Evolutionary conservation across 2,797 vertebrate genomes (phyloP), one percentile per base, ranked within the genome.

Genomic region (Darevskia mixta): DNA sequence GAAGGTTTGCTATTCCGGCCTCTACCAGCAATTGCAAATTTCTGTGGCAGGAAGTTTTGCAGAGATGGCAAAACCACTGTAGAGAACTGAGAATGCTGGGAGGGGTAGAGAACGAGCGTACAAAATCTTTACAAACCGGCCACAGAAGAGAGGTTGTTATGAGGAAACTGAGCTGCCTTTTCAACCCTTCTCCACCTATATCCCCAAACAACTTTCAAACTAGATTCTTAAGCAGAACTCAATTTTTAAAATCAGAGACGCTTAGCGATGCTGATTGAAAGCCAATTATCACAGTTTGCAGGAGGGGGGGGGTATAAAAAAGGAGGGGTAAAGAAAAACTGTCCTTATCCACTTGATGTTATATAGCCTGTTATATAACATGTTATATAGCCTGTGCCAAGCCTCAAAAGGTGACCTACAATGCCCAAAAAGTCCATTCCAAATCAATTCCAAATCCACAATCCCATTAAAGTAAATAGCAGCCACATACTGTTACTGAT

Each of bases 11-110:
- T 38, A 20, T 32, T 73, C 25, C 41, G 38, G 29, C 38, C 55
- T 10, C 45, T 25, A 45, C 20, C 25, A 69, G n/a, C 38, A 35
- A 35, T 45, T 85, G 83, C 71, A 88, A 78, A 75, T 80, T 83
- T 73, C 71, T 88, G 82, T 25, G 79, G 79, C 84, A 86, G 88
- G 88, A 89, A 86, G 88, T 71, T 89, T 55, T 89, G 88, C 88
- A 89, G 38, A 82, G 29, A 35, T 79, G 43, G 66, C 35, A 82
- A 89, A 86, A 86, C 79, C 79, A 43, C 72, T 2, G 20, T 6
- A 55, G 49, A 55, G 49, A 55, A 55, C 13, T 55, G 49, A 55
- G 49, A 55, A 55, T 55, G 49, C 49, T 55, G 49, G 15, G 49
- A 15, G 49, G 49, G 49, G 49, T 27, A 67, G 69, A 88, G 82